Base-by-base conservation (phyloP, 2,113 vertebrate genomes). In the Labeo catla region DNA sequence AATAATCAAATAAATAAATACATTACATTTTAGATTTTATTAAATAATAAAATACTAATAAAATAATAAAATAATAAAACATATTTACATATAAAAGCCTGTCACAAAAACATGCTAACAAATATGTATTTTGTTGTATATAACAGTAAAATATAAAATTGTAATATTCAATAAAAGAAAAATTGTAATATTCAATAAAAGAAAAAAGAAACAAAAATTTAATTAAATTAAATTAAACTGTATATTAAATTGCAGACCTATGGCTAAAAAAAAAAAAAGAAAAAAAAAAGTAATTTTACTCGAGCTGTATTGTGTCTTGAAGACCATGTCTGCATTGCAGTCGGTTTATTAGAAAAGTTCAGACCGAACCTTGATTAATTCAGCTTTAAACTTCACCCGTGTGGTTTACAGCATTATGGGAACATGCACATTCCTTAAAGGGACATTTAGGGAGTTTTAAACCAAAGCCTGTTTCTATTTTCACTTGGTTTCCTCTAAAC, bases 361-460 rank as follows among this genome's bases (percentile, higher is more conserved):
- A 65, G 61, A 65, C 23, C 1, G 63, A 65, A 70, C 16, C 2
- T 11, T 10, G 8, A 72, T 43, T 72, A 7, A 19, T 70, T 70
- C 36, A 6, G 63, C 12, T 34, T 28, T n/a, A 45, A 21, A 21
- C 70, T n/a, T 21, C 8, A n/a, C 39, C 39, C 34, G 7, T 39
- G 66, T 70, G n/a, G 65, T 16, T 77, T 6, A 77, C 15, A 77
- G 9, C 23, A 21, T 52, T 12, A 19, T n/a, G 76, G 54, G 16
- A 28, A 23, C 78, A 80, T 63, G 78, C 21, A 80, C 57, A 23
- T 61, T 63, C 6, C 54, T 61, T 80, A 45, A 39, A 80, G 39
- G 54, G 77, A 80, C 36, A 61, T 61, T 80, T 21, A 59, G 36
- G 52, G 54, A 43, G 2, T 61, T 79, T 61, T 79, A 45, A 39